Evolutionary conservation across 2,113 vertebrate genomes (phyloP).

Genomic region (Thunnus thynnus): DNA sequence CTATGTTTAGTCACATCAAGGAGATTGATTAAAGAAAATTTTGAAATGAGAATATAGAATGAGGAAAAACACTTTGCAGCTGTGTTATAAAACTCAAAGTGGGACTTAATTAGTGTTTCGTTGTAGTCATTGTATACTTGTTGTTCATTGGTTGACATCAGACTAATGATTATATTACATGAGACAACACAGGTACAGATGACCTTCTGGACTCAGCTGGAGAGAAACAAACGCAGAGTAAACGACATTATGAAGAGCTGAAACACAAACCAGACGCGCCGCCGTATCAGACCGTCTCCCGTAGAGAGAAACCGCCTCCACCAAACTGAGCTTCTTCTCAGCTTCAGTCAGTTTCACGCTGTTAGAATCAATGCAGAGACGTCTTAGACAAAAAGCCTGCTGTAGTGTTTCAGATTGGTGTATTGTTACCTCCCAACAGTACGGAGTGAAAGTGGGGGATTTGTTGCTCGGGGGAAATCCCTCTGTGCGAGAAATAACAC

Average conservation of each 20-base stretch:
- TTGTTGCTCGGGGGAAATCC: neutral
- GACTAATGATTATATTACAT: neutral
- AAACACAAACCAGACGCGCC: neutral
- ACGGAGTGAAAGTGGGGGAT: neutral
- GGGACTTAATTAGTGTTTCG: too few species aligned
- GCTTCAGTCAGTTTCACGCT: constrained; percentile 1
- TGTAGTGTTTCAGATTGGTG: neutral
- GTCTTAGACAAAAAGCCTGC: neutral
- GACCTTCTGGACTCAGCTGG: constrained; percentile 11
- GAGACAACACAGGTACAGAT: neutral
- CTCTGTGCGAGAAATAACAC: neutral
- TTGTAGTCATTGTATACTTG: neutral
- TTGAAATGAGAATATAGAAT: too few species aligned
- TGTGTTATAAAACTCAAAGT: too few species aligned
- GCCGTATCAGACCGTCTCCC: neutral
- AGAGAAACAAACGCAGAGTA: neutral
- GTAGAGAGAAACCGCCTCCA: neutral
- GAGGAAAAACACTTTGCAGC: too few species aligned
- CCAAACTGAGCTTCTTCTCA: neutral
- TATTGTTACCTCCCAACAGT: neutral
- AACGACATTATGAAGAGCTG: neutral
- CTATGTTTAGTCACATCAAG: too few species aligned
- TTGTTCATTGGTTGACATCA: neutral
- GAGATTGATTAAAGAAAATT: too few species aligned
- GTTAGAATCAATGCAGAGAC: constrained; percentile 11